A percentile compares a stretch with the other conserved stretches of the same genome.
Evolutionary conservation across 2,113 vertebrate species (phyloP).

Genomic region (Corapipo altera): DNA sequence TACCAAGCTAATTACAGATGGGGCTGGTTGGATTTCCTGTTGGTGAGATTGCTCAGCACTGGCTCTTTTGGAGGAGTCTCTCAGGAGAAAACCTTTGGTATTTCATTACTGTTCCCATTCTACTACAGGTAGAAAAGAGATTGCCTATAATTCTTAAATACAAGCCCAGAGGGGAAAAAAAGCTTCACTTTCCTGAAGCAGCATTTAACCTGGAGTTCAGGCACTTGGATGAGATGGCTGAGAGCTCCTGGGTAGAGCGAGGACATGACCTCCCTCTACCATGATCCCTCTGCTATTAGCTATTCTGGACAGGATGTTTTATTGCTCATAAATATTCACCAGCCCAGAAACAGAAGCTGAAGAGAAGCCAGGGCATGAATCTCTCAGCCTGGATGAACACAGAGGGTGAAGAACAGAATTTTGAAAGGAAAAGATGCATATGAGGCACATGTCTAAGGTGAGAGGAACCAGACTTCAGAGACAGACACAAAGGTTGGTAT

Average conservation of each 20-base stretch:
- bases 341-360: not conserved
- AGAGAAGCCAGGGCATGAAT: not conserved
- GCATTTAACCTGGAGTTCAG: not conserved
- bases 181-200: not conserved
- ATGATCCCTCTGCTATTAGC: not conserved
- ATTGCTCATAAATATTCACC: not conserved
- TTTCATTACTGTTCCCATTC: not conserved
- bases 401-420: not conserved
- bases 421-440: not conserved
- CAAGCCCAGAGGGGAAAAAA: not conserved
- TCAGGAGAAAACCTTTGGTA: not conserved
- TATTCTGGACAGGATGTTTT: not conserved
- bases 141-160: not conserved
- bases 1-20: not conserved
- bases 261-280: not conserved
- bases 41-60: not conserved
- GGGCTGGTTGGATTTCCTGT: not conserved
- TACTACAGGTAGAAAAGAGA: not conserved
- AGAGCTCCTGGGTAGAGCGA: not conserved
- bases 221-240: not conserved
- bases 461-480: not conserved
- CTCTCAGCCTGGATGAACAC: not conserved
- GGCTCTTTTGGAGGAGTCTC: not conserved
- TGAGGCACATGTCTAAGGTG: not conserved
- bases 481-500: rapidly evolving